phyloP scores from a whole-genome alignment of 1,140 invertebrate genomes.

The Neelides sp. region DNA sequence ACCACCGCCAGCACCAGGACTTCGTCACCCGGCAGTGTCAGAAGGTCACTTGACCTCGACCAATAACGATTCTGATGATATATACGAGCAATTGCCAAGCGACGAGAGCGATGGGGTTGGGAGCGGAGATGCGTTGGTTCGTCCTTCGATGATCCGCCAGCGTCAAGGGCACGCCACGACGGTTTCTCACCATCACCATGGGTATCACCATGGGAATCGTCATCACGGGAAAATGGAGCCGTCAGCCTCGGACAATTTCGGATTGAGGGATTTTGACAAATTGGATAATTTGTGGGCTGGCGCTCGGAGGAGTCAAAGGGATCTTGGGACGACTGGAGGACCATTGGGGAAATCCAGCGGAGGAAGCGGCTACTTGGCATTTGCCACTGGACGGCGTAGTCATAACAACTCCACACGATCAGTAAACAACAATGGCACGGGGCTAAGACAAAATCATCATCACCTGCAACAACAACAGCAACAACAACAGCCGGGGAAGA shows the following conservation, averaged over 20 bases:
- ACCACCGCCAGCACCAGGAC: conserved; percentile 21
- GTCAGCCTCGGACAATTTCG: conserved; percentile 29
- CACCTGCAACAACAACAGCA: conserved; percentile 6
- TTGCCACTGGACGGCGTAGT: conserved; percentile 27
- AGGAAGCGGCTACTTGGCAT: conserved; percentile 18
- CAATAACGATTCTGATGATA: conserved; percentile 42
- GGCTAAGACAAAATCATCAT: neutral
- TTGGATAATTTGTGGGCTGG: conserved; percentile 31
- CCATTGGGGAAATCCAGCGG: conserved; percentile 15
- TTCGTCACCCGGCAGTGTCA: conserved; percentile 5
- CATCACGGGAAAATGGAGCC: conserved; percentile 27
- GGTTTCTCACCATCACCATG: conserved; percentile 7
- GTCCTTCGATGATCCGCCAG: conserved; percentile 37
- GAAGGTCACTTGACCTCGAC: conserved; percentile 45
- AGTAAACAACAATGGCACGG: conserved; percentile 28
- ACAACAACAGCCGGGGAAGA: conserved; percentile 10
- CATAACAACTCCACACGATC: conserved; percentile 18
- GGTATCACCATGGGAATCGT: neutral
- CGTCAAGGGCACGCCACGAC: conserved; percentile 48
- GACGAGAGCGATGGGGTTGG: conserved; percentile 37
- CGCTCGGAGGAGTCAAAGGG: conserved; percentile 23
- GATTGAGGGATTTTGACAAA: conserved; percentile 21
- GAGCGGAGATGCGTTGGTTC: conserved; percentile 23
- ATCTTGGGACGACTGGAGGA: conserved; percentile 12
- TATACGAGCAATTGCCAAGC: conserved; percentile 62